Conservation (phyloP, 2,888 invertebrate species). For the Folsomia candida region DNA sequence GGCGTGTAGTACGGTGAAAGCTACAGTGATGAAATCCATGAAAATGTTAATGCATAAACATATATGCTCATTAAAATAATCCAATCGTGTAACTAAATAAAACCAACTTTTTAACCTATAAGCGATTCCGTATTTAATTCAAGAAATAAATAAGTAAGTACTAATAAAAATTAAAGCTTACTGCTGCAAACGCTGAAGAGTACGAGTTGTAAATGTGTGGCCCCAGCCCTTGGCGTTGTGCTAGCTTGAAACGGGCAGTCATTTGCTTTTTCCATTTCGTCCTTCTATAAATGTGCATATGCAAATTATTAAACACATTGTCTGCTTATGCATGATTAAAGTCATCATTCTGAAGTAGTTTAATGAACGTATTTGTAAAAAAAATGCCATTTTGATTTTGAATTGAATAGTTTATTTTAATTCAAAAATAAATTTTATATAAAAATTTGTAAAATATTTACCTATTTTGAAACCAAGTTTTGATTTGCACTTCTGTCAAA, state of each 20-base stretch:
- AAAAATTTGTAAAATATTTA: background rate
- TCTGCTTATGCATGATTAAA: background rate
- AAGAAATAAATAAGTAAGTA: background rate
- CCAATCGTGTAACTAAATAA: too few relatives aligned
- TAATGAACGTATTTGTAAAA: too few relatives aligned
- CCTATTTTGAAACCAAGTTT: conserved; percentile 68
- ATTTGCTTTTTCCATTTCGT: conserved; percentile 33
- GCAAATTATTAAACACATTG: background rate
- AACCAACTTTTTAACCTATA: too few relatives aligned
- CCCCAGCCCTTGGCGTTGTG: conserved; percentile 74
- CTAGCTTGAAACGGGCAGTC: conserved; percentile 82
- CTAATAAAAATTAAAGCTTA: too few relatives aligned
- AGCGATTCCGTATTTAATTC: too few relatives aligned
- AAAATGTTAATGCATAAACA: background rate
- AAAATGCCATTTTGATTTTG: too few relatives aligned
- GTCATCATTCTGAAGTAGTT: too few relatives aligned
- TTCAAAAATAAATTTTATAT: background rate
- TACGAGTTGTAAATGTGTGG: conserved; percentile 42
- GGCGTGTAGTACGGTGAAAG: conserved; percentile 41
- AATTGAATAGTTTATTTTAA: too few relatives aligned
- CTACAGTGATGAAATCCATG: conserved; percentile 14
- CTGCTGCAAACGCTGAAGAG: conserved; percentile 44
- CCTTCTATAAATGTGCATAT: conserved; percentile 19
- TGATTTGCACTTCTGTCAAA: conserved; percentile 91
- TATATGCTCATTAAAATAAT: background rate